These are phyloP conservation scores for Agapornis roseicollis DNA, from an alignment of 2,113 vertebrate species.

Conservation along the genomic window DNA sequence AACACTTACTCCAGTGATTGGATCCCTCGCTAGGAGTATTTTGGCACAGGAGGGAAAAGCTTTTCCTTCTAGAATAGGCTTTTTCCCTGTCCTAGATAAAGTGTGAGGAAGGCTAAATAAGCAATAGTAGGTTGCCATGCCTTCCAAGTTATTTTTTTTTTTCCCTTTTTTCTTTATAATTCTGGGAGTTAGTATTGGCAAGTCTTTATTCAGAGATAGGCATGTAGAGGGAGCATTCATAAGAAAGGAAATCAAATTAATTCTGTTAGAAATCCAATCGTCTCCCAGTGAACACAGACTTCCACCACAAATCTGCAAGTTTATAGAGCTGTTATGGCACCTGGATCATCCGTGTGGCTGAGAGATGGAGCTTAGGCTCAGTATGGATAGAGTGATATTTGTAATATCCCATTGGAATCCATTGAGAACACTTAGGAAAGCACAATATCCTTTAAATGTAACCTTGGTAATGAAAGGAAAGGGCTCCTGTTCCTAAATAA, in stretches of 20 bases:
- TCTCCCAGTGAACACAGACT: neutral
- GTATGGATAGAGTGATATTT: slow-evolving; percentile 30
- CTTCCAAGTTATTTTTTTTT: neutral
- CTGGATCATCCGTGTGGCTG: neutral
- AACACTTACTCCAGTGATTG: neutral
- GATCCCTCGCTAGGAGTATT: neutral
- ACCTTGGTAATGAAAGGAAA: slow-evolving; percentile 60
- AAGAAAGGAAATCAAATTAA: slow-evolving; percentile 49
- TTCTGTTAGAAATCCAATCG: slow-evolving; percentile 54
- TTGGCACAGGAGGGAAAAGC: slow-evolving; percentile 30
- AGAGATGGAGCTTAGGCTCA: neutral
- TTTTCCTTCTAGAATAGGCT: slow-evolving; percentile 51
- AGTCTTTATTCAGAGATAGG: slow-evolving; percentile 37
- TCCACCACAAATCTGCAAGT: slow-evolving; percentile 42
- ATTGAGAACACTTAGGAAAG: slow-evolving; percentile 48
- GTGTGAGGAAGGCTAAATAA: slow-evolving; percentile 37
- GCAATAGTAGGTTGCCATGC: slow-evolving; percentile 27
- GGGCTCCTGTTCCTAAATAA: slow-evolving; percentile 49
- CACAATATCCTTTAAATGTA: slow-evolving; percentile 56
- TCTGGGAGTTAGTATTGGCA: slow-evolving; percentile 35
- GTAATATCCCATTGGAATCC: slow-evolving; percentile 39
- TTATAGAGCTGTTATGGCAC: slow-evolving; percentile 11
- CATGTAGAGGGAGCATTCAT: slow-evolving; percentile 19
- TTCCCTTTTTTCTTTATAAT: neutral
- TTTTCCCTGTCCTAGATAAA: slow-evolving; percentile 53